Evolutionary conservation across 2,888 invertebrate species (phyloP), one percentile per base, ranked within the genome.

Genomic region (Rotaria socialis): DNA sequence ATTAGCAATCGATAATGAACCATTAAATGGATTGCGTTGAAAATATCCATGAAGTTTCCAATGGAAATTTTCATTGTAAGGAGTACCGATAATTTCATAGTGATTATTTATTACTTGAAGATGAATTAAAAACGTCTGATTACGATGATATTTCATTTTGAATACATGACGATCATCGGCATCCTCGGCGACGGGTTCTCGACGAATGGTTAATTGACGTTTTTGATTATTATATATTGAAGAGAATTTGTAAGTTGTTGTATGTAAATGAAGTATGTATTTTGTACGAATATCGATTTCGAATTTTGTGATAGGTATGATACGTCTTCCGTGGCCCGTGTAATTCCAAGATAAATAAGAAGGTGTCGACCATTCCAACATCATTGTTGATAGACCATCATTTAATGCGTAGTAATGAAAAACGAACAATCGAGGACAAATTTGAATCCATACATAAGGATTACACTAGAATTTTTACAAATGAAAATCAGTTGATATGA

Each of bases 281-380:
- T 80, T 47, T 47, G 43, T 80, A 11, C 75, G 41, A 24, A 47
- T 5, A 43, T 80, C 75, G 10, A 80, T 41, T 47, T 80, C 75
- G 16, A 80, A 24, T 47, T 41, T 47, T 24, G 75, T 80, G 10
- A 80, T 8, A 80, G 75, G 75, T 22, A 80, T 19, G 16, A 67
- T 14, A 43, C 10, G 24, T 47, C n/a, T 22, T 47, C 41, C 75
- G 47, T 47, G 41, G 10, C 43, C 47, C 24, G 75, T 47, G 24
- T 47, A 41, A 47, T 80, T 80, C 75, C 75, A 80, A 80, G 75
- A 80, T 3, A 80, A 43, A 80, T 80, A 80, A 6, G 75, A 80
- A 47, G 7, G 22, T 47, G 75, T 24, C 16, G 27, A 67, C 75
- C 75, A 80, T 41, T 41, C 41, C 24, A 47, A 80, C 43, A 24